Percentiles rank a stretch among this genome's conserved stretches.
phyloP scores from a whole-genome alignment of 2,888 invertebrate genomes.

The Brassicogethes aeneus region DNA sequence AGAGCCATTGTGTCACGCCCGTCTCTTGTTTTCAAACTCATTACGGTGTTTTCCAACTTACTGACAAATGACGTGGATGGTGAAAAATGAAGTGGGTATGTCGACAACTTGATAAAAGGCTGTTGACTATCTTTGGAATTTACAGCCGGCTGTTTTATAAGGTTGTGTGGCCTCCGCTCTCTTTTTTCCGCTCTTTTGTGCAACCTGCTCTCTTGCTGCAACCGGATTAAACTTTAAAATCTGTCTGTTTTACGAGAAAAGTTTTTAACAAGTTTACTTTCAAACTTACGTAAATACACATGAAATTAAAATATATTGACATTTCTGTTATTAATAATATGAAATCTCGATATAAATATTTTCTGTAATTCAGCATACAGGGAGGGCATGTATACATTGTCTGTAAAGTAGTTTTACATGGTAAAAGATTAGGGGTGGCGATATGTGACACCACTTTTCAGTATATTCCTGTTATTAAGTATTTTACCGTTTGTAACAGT shows the following conservation, averaged over 20 bases:
- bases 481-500: too few species aligned
- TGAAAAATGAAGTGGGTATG: conserved; percentile 41
- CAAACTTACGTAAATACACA: too few species aligned
- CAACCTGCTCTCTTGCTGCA: not conserved
- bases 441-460: too few species aligned
- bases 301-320: too few species aligned
- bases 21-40: conserved; percentile 42
- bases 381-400: too few species aligned
- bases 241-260: not conserved
- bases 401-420: too few species aligned
- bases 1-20: conserved; percentile 31
- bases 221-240: not conserved
- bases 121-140: conserved; percentile 37
- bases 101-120: conserved; percentile 41
- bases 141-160: conserved; percentile 16
- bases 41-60: conserved; percentile 40
- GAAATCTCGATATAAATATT: too few species aligned
- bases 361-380: too few species aligned
- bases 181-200: not conserved
- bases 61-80: conserved; percentile 42
- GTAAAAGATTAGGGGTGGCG: too few species aligned
- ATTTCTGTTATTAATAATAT: too few species aligned
- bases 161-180: not conserved
- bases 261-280: too few species aligned
- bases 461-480: too few species aligned